Base-by-base conservation (phyloP, 2,113 vertebrate species). In the Sigmodon hispidus region DNA sequence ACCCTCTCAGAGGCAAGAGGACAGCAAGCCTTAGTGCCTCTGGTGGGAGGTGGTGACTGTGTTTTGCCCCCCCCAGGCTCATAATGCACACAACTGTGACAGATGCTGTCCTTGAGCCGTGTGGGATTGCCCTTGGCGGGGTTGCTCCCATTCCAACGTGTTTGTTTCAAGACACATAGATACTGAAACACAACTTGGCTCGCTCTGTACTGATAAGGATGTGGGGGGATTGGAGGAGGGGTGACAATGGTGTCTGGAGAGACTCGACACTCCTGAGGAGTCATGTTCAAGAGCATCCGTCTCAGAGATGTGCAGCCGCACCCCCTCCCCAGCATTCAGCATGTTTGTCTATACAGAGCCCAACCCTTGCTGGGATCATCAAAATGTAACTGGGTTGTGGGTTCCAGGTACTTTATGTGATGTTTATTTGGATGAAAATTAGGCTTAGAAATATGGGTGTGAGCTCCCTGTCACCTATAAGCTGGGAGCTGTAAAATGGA, bases 321-420 rank as follows among this genome's bases (percentile, higher is more conserved):
- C 40, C 12, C 22, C 26, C 5, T 16, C 36, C 88, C 52, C 40
- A 45, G 36, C 4, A 26, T 34, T 79, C 61, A 17, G 5, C 4
- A n/a, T 6, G 3, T 7, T 29, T 55, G 65, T 52, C 76, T 55
- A 7, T 34, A 55, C 40, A 72, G 67, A 90, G 50, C 85, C 85
- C 85, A 93, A 84, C 91, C 59, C 45, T 17, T 84, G 87, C 61
- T 57, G 48, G 29, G 61, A 43, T 96, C 43, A 96, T 94, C 91
- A 97, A 80, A 77, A 95, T 97, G 97, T 90, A 96, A 96, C 92
- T 94, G 84, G 97, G 96, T 77, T 96, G 90, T 70, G 21, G 90
- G 22, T 86, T 90, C 87, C 94, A 95, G 80, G 97, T 96, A n/a
- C 65, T 83, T 92, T 94, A 84, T 24, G 21, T 76, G 43, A 50